Base-by-base conservation (phyloP, 2,797 vertebrate genomes). In the Megaceryle alcyon region DNA sequence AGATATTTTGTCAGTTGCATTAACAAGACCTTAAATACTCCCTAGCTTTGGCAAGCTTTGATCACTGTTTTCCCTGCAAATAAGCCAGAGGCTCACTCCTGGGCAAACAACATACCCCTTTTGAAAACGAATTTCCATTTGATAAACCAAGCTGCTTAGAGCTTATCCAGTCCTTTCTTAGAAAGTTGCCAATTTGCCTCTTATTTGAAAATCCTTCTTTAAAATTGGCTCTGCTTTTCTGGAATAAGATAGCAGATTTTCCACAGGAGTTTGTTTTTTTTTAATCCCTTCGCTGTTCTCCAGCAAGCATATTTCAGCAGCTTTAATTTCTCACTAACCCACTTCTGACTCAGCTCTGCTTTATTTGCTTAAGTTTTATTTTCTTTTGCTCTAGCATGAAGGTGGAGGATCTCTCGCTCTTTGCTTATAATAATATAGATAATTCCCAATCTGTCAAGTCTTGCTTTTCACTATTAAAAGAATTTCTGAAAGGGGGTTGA, bases 201-300 rank as follows among this genome's bases (percentile, higher is more conserved):
- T 86, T 95, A 77, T 86, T 96, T 95, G 77, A 93, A 95, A 90
- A 68, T 86, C 64, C 83, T 91, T 77, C 82, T 95, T 94, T 90
- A 88, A 94, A 94, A 95, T 79, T 49, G 0, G 78, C 95, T 96
- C 93, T 95, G 90, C 92, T 95, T 94, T 87, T 94, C 77, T 90
- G 81, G 83, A 97, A 49, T 88, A 94, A 93, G 92, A 93, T 90
- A 94, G 88, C 70, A 92, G 77, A 93, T 96, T 96, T 95, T 96
- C 57, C 93, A 94, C 88, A 91, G 93, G 78, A 94, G 81, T 72
- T 88, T 76, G n/a, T 94, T 96, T 94, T 96, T 96, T 70, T 92
- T 95, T 86, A 96, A 96, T 96, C 86, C 71, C 43, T 88, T 90
- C 63, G n/a, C 75, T 86, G 63, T 92, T 94, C 93, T 82, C 39